Percentiles rank a stretch among this genome's conserved stretches.
Evolutionary conservation across 1,140 invertebrate species (phyloP).

Genomic region (Saxidomus purpurata): DNA sequence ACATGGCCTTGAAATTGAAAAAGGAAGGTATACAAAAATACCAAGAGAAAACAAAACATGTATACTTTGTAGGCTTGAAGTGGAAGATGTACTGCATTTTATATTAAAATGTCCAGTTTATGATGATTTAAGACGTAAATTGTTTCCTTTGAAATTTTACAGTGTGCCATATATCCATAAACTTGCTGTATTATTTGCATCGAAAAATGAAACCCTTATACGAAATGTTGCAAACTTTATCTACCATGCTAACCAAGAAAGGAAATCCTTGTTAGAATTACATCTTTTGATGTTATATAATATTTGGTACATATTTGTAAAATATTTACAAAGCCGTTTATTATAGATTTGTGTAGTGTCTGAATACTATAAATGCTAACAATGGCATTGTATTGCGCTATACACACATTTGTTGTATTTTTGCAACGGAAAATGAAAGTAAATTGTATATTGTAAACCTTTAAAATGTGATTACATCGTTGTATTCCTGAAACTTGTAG

Average conservation of each 20-base stretch:
- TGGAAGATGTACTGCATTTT: not conserved
- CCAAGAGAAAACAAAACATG: not conserved
- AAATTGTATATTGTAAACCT: too few relatives aligned
- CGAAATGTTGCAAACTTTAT: not conserved
- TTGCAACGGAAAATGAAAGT: too few relatives aligned
- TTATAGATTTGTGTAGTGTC: too few relatives aligned
- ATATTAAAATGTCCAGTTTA: not conserved
- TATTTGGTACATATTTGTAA: too few relatives aligned
- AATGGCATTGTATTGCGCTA: too few relatives aligned
- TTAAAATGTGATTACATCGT: too few relatives aligned
- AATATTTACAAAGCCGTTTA: too few relatives aligned
- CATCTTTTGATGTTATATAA: too few relatives aligned
- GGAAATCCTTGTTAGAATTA: too few relatives aligned
- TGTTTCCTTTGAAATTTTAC: not conserved
- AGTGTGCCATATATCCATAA: not conserved
- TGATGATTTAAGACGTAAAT: not conserved
- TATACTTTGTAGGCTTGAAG: not conserved
- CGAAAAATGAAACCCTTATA: not conserved
- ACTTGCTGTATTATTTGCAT: not conserved
- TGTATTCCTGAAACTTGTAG: too few relatives aligned
- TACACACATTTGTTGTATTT: too few relatives aligned
- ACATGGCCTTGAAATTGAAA: not conserved
- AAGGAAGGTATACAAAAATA: not conserved
- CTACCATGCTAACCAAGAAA: not conserved
- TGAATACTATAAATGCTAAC: too few relatives aligned